A percentile compares a stretch with the other conserved stretches of the same genome.
phyloP scores from a whole-genome alignment of 2,113 vertebrate species.

The Heteronetta atricapilla region DNA sequence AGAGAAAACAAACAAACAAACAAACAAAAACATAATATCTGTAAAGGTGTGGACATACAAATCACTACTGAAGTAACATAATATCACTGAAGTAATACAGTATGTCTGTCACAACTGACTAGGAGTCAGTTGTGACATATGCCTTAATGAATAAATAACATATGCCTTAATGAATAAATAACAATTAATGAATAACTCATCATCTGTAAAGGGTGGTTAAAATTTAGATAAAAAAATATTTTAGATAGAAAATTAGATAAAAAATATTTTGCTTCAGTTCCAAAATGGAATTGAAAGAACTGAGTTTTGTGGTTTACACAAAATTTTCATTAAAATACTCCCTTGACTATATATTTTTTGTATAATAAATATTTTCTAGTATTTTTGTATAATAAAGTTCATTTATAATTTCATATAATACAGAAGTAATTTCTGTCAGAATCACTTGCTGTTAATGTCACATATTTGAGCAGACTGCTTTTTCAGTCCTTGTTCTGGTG shows the following conservation, averaged over 20 bases:
- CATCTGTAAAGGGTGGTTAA: not conserved
- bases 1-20: no score
- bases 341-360: not conserved
- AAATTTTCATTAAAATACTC: no score
- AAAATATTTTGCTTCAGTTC: not conserved
- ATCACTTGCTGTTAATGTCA: not conserved
- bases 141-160: not conserved
- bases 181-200: not conserved
- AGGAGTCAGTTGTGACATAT: no score
- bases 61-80: not conserved
- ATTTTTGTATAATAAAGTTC: not conserved
- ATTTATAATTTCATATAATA: not conserved
- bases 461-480: not conserved
- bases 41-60: not conserved
- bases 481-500: not conserved
- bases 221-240: no score
- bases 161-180: not conserved
- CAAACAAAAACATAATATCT: no score
- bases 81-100: not conserved
- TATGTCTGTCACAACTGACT: not conserved
- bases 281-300: not conserved
- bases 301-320: not conserved
- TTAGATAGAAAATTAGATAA: not conserved
- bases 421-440: not conserved
- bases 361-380: accelerated